These are phyloP conservation scores for Ciconia nigra DNA, from an alignment of 2,797 vertebrate genomes.

Conservation along the genomic window DNA sequence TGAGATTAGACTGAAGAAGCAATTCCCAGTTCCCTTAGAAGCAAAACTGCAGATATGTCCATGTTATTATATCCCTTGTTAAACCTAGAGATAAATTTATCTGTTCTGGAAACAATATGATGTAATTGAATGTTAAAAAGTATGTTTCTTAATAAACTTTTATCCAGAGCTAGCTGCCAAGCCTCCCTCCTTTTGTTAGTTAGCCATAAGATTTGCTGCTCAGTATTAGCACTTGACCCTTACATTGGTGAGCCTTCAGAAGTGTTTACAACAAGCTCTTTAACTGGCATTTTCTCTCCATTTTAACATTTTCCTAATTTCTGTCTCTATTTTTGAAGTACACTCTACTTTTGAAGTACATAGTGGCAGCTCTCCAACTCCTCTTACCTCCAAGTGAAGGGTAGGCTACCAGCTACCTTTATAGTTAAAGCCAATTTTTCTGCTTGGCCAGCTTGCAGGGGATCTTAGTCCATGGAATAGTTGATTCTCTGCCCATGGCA, in stretches of 20 bases:
- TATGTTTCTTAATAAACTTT: background rate
- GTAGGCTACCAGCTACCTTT: constrained; percentile 62
- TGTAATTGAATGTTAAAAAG: background rate
- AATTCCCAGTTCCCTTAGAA: background rate
- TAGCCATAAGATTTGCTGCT: background rate
- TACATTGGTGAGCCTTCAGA: background rate
- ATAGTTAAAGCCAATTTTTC: constrained; percentile 42
- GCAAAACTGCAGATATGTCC: background rate
- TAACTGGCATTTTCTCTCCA: background rate
- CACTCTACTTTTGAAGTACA: background rate
- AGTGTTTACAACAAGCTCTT: constrained; percentile 1
- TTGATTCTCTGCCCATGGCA: constrained; percentile 47
- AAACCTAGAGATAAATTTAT: background rate
- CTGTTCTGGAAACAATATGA: background rate
- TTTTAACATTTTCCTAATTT: constrained; percentile 53
- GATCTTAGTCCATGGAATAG: constrained; percentile 53
- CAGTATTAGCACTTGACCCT: background rate
- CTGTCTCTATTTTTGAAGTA: constrained; percentile 37
- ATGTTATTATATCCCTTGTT: background rate
- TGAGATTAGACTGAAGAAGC: background rate
- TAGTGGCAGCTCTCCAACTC: constrained; percentile 24
- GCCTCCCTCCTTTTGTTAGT: background rate
- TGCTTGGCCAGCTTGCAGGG: constrained; percentile 45
- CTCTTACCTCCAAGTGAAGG: constrained; percentile 51
- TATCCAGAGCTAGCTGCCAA: background rate